A percentile compares a stretch with the other conserved stretches of the same genome.
Conservation (phyloP, 2,113 vertebrate genomes). For the Progne subis region DNA sequence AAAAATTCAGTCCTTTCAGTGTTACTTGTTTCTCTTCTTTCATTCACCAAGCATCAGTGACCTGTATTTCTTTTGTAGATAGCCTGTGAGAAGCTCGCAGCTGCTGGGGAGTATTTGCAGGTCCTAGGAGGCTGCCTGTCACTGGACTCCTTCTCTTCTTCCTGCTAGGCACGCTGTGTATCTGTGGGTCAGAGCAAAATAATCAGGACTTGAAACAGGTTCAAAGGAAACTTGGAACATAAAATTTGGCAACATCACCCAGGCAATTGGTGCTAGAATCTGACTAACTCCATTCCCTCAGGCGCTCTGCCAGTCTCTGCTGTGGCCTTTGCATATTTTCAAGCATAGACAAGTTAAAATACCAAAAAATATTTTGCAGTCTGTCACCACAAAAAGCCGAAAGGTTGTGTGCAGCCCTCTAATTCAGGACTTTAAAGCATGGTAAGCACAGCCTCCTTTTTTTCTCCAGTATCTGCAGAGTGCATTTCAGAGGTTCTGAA, state of each 20-base stretch:
- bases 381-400: slow-evolving; percentile 1
- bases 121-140: not conserved
- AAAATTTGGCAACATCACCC: slow-evolving; percentile 35
- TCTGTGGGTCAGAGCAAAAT: slow-evolving; percentile 51
- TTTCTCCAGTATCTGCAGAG: not conserved
- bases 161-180: not conserved
- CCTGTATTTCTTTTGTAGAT: not conserved
- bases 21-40: not conserved
- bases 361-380: slow-evolving; percentile 54
- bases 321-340: slow-evolving; percentile 59
- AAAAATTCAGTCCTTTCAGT: not conserved
- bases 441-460: not conserved
- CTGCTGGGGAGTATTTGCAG: not conserved
- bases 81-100: not conserved
- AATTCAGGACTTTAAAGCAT: not conserved
- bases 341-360: slow-evolving; percentile 48
- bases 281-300: slow-evolving; percentile 22
- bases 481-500: not conserved
- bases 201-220: slow-evolving; percentile 35
- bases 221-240: slow-evolving; percentile 56
- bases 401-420: not conserved
- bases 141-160: not conserved
- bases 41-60: not conserved
- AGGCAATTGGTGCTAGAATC: slow-evolving; percentile 49
- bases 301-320: slow-evolving; percentile 25